Conservation (phyloP, 2,797 vertebrate genomes). For the Etheostoma nigrum region DNA sequence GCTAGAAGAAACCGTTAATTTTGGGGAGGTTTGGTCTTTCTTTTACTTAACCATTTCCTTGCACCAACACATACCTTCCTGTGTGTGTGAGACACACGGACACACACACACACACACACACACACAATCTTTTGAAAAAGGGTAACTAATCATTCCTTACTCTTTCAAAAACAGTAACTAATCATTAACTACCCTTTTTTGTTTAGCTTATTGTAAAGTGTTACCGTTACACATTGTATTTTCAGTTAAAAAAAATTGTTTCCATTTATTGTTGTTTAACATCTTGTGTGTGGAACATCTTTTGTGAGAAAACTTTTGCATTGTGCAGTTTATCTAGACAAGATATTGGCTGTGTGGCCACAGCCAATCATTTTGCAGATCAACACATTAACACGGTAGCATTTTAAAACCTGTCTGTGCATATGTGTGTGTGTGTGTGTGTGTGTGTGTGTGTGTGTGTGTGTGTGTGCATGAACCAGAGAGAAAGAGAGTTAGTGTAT, state of each 20-base stretch:
- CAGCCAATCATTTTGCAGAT: neutral
- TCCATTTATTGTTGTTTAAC: neutral
- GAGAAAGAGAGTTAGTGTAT: neutral
- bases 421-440: neutral
- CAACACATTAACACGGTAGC: neutral
- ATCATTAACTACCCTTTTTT: no score
- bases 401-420: neutral
- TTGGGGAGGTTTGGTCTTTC: neutral
- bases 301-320: neutral
- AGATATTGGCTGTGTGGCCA: no score
- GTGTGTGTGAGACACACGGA: slow-evolving; percentile 1
- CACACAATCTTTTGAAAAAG: neutral
- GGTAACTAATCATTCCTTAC: no score
- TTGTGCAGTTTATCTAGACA: neutral
- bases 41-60: slow-evolving; percentile 1
- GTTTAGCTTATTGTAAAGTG: no score
- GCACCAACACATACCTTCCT: neutral
- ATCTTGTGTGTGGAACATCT: neutral
- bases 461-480: no score
- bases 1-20: slow-evolving; percentile 1
- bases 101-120: slow-evolving; percentile 21
- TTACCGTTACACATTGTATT: neutral
- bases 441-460: neutral
- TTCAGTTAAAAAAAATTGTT: neutral
- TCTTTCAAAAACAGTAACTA: no score